Evolutionary conservation across 2,113 vertebrate genomes (phyloP), one percentile per base, ranked within the genome.

Genomic region (Marcusenius ussheri): DNA sequence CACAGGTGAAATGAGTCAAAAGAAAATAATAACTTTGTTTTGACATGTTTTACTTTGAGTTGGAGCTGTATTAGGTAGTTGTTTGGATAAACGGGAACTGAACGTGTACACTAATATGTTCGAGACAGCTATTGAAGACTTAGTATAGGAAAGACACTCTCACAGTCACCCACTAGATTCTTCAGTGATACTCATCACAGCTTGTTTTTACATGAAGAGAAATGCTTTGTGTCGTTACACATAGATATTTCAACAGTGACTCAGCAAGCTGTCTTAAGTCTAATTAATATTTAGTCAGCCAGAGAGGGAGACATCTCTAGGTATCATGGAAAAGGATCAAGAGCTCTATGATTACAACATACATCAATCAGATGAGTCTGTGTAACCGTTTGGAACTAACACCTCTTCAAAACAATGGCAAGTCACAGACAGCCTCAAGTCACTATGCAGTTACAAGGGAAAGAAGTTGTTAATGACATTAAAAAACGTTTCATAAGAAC

Each of bases 181-280:
- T 66, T 62, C 19, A 51, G 85, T 56, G 50, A n/a, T 17, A 47
- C 24, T 21, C 45, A 83, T 53, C 31, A 89, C 19, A 42, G 88
- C 56, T 39, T 8, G 66, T 50, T 35, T 77, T 7, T 80, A 31
- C 24, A 50, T 21, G 62, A 51, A 27, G 77, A 80, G 5, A 77
- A 90, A 56, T 35, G n/a, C 24, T 27, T 84, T 19, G 31, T 53
- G 62, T 77, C 35, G 35, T 9, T 45, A 84, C 47, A 35, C 19
- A 39, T 31, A 89, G 50, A 46, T 56, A 35, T 80, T 31, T 89
- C 47, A 88, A 91, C 89, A 88, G 83, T 51, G 80, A 35, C 86
- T 88, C n/a, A 53, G 46, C 45, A 56, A 90, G 77, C 90, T 90
- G 90, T 92, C 92, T 92, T 90, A 92, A 91, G 83, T 42, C 90